phyloP scores from a whole-genome alignment of 1,140 invertebrate genomes.

The Phymastichus coffea region DNA sequence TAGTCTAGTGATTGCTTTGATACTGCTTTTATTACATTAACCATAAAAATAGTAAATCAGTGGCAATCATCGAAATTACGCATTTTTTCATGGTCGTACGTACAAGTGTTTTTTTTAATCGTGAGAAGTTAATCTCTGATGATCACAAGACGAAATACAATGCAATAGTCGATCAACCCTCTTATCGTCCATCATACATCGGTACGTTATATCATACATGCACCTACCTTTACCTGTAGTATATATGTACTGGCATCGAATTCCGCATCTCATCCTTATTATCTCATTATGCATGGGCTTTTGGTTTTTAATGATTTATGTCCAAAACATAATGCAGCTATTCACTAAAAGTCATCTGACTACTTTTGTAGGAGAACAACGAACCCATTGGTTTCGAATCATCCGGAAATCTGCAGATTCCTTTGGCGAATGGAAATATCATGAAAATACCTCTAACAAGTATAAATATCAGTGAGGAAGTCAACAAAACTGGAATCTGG shows the following conservation, averaged over 20 bases:
- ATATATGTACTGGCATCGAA: constrained; percentile 30
- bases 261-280: constrained; percentile 18
- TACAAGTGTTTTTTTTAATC: constrained; percentile 18
- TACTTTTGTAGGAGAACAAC: constrained; percentile 44
- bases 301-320: constrained; percentile 7
- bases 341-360: too few species aligned
- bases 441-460: constrained; percentile 87
- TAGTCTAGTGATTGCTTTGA: constrained; percentile 22
- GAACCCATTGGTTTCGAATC: constrained; percentile 47
- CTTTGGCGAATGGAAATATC: constrained; percentile 86
- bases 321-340: too few species aligned
- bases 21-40: constrained; percentile 11
- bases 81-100: constrained; percentile 11
- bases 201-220: constrained; percentile 26
- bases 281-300: constrained; percentile 38
- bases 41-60: constrained; percentile 20
- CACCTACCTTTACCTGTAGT: constrained; percentile 20
- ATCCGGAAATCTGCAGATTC: constrained; percentile 77
- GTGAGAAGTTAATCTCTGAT: constrained; percentile 16
- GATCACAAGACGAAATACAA: constrained; percentile 17
- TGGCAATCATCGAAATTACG: constrained; percentile 8
- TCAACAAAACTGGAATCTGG: constrained; percentile 92
- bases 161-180: constrained; percentile 21
- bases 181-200: constrained; percentile 18
- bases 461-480: constrained; percentile 91